Percentiles rank a stretch among this genome's conserved stretches.
These are phyloP conservation scores for Apteryx owenii DNA, from an alignment of 2,113 vertebrate species.

Conservation along the genomic window DNA sequence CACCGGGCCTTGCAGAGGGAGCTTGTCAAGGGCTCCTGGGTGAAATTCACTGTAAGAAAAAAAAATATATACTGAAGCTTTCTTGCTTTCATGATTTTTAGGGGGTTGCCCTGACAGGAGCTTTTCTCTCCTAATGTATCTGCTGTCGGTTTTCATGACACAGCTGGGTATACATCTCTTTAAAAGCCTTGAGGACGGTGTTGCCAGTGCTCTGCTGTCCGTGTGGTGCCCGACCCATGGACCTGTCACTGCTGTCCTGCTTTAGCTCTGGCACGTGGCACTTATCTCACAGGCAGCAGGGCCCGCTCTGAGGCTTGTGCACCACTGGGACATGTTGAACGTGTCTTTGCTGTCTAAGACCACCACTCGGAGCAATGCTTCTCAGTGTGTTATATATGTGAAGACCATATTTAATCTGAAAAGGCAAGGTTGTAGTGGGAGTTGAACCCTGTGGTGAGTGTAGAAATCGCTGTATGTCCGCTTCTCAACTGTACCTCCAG, in stretches of 20 bases:
- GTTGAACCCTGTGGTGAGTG: background rate
- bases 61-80: background rate
- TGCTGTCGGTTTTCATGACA: background rate
- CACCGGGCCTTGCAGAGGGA: too few species aligned
- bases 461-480: background rate
- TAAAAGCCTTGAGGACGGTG: background rate
- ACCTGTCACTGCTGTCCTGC: background rate
- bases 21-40: too few species aligned
- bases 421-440: background rate
- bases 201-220: background rate
- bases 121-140: background rate
- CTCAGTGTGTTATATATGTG: accelerated
- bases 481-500: accelerated
- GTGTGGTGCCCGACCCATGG: background rate
- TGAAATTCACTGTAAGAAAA: too few species aligned
- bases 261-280: background rate
- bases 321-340: background rate
- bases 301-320: background rate
- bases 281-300: accelerated
- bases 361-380: accelerated
- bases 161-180: accelerated
- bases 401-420: background rate
- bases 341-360: background rate
- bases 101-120: background rate
- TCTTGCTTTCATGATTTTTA: accelerated